phyloP scores from a whole-genome alignment of 2,888 invertebrate genomes.

The Parthenolecanium corni region DNA sequence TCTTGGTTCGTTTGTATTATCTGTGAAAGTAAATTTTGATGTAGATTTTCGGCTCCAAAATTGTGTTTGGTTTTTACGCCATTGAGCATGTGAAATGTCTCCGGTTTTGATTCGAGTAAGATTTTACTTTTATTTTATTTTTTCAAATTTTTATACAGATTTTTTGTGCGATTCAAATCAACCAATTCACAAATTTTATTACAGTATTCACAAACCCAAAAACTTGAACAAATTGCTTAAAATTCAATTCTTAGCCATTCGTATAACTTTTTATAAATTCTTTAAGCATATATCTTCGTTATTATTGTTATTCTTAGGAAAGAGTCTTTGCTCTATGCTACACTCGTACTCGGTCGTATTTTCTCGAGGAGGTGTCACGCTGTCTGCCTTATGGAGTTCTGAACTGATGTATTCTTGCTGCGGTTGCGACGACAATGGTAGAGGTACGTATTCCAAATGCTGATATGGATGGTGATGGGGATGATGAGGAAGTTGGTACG shows the following conservation, averaged over 20 bases:
- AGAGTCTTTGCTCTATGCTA: slow-evolving; percentile 9
- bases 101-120: not conserved
- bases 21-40: too few species aligned
- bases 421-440: not conserved
- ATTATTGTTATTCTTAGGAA: slow-evolving; percentile 14
- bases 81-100: too few species aligned
- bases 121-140: not conserved
- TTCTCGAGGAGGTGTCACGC: not conserved
- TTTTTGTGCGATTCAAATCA: too few species aligned
- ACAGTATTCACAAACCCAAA: too few species aligned
- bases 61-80: too few species aligned
- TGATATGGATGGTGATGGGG: slow-evolving; percentile 16
- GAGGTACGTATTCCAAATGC: slow-evolving; percentile 13
- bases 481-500: slow-evolving; percentile 7
- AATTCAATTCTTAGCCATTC: too few species aligned
- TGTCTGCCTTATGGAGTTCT: not conserved
- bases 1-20: too few species aligned
- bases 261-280: slow-evolving; percentile 8
- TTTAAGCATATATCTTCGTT: slow-evolving; percentile 10
- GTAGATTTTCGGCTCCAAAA: too few species aligned
- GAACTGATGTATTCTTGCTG: slow-evolving; percentile 10
- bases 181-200: too few species aligned
- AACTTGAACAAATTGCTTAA: too few species aligned
- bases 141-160: slow-evolving; percentile 7
- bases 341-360: not conserved